phyloP scores from a whole-genome alignment of 2,888 invertebrate species.

The Lithophane semibrunnea region DNA sequence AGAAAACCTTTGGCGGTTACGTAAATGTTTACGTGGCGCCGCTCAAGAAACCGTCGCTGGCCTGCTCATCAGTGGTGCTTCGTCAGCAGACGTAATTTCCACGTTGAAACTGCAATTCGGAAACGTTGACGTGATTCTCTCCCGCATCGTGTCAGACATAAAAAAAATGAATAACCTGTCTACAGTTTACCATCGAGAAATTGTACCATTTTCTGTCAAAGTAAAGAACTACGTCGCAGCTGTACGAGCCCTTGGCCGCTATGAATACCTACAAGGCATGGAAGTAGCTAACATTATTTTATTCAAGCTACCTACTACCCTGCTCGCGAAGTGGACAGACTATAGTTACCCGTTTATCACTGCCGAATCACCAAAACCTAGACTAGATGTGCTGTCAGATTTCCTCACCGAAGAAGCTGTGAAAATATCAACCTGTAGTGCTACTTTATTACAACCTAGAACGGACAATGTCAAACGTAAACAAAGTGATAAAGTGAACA shows the following conservation, averaged over 20 bases:
- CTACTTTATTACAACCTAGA: neutral
- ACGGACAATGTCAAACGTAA: neutral
- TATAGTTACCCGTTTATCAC: neutral
- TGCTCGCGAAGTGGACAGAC: neutral
- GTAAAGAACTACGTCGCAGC: neutral
- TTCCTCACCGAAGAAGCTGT: conserved; percentile 1
- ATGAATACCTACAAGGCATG: neutral
- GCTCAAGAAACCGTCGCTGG: neutral
- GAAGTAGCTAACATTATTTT: neutral
- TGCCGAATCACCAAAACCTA: neutral
- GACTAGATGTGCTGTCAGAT: conserved; percentile 1
- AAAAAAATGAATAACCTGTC: neutral
- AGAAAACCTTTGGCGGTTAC: neutral
- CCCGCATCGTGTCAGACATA: neutral
- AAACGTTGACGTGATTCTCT: neutral
- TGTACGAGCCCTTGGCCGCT: neutral
- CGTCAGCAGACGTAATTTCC: neutral
- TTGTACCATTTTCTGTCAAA: neutral
- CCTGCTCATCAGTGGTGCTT: neutral
- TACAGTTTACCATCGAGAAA: neutral
- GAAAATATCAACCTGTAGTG: neutral
- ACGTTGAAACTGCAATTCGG: neutral
- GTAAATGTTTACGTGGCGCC: neutral
- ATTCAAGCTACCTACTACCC: neutral
- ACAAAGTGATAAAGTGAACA: neutral